Evolutionary conservation across 2,888 invertebrate genomes (phyloP).

Genomic region (Campoplex nolae): DNA sequence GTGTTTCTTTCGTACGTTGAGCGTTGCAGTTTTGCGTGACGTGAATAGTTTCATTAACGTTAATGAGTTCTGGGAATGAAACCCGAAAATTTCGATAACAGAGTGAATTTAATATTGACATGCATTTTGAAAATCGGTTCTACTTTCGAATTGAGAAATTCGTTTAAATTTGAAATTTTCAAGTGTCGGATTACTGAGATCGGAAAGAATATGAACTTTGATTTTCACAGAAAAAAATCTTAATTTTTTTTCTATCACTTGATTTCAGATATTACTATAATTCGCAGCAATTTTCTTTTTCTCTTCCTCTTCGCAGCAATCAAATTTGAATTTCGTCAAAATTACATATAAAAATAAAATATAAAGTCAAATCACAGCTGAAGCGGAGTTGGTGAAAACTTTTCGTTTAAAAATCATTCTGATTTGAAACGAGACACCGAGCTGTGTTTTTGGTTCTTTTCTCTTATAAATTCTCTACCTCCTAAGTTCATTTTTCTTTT

Average conservation of each 20-base stretch:
- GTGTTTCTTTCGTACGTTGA: too few species aligned
- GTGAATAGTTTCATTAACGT: too few species aligned
- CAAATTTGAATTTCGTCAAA: background rate
- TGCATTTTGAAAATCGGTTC: too few species aligned
- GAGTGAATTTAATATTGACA: too few species aligned
- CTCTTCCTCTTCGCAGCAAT: background rate
- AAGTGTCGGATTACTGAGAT: too few species aligned
- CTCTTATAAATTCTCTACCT: constrained; percentile 7
- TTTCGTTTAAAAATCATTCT: background rate
- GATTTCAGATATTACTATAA: background rate
- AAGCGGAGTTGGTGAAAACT: background rate
- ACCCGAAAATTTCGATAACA: too few species aligned
- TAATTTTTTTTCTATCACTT: background rate
- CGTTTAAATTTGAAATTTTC: too few species aligned
- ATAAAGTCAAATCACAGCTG: background rate
- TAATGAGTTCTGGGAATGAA: too few species aligned
- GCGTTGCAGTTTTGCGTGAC: too few species aligned
- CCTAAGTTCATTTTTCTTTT: constrained; percentile 1
- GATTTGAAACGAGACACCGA: background rate
- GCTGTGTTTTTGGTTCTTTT: background rate
- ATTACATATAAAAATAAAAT: background rate
- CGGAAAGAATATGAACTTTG: too few species aligned
- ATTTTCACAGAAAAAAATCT: background rate
- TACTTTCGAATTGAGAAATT: too few species aligned
- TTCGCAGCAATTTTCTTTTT: background rate